These are phyloP conservation scores for Neolamprologus fasciatus DNA, from an alignment of 2,113 vertebrate genomes.

Conservation along the genomic window DNA sequence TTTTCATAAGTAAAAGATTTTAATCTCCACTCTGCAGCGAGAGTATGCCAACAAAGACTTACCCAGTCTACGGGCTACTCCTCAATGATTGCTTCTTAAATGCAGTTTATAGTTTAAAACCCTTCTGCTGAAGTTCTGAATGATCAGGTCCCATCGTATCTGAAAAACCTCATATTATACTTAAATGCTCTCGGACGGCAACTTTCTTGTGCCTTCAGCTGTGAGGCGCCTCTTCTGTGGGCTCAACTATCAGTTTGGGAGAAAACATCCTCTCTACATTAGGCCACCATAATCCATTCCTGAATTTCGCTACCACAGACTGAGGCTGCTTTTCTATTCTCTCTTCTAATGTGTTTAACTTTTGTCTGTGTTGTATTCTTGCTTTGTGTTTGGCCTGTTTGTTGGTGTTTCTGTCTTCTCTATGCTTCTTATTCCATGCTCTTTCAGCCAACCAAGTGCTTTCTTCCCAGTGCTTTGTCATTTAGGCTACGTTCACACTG, in stretches of 20 bases:
- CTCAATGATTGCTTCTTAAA: background rate
- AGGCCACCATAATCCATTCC: background rate
- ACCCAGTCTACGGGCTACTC: background rate
- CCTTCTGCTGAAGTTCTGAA: background rate
- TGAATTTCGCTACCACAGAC: background rate
- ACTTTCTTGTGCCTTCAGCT: background rate
- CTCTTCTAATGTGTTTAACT: background rate
- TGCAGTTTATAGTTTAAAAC: background rate
- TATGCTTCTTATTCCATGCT: background rate
- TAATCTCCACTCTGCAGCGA: background rate
- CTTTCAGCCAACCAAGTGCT: background rate
- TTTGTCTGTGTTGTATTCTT: background rate
- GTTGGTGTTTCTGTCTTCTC: background rate
- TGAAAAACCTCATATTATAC: background rate
- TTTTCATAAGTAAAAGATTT: background rate
- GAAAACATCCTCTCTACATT: background rate
- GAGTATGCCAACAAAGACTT: background rate
- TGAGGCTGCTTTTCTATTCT: rapidly evolving
- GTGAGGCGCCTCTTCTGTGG: background rate
- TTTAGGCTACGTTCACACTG: background rate
- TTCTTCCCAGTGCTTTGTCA: background rate
- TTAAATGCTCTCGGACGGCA: rapidly evolving
- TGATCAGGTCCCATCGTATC: background rate
- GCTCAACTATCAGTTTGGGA: background rate
- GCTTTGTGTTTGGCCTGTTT: background rate